These are phyloP conservation scores for Hydrochoerus hydrochaeris DNA, from an alignment of 2,113 vertebrate species.

Conservation along the genomic window DNA sequence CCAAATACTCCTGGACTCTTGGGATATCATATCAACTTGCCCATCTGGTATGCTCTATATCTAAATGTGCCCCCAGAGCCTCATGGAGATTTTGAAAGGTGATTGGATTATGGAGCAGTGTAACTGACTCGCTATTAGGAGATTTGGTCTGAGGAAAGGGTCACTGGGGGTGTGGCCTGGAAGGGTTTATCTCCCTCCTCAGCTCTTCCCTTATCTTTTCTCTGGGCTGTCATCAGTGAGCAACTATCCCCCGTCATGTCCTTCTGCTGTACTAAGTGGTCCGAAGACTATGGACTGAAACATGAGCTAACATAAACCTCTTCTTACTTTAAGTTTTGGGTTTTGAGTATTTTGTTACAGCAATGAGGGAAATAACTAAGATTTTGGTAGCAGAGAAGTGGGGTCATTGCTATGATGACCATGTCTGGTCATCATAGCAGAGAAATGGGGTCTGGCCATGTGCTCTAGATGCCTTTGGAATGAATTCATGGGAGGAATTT, in stretches of 20 bases:
- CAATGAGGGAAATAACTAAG: background rate
- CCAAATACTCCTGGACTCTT: background rate
- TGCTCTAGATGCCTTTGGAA: background rate
- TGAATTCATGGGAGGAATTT: background rate
- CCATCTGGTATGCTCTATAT: background rate
- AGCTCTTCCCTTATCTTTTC: background rate
- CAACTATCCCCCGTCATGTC: background rate
- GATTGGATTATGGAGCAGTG: background rate
- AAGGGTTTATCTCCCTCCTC: background rate
- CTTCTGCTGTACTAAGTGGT: background rate
- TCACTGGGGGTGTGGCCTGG: background rate
- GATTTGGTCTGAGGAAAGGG: background rate
- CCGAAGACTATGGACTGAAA: background rate
- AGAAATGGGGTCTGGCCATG: background rate
- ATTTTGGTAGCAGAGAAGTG: background rate
- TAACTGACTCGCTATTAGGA: background rate
- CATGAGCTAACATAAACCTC: background rate
- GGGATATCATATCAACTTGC: background rate
- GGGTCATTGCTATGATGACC: background rate
- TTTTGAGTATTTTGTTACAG: background rate
- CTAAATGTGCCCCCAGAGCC: background rate
- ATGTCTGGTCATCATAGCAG: background rate
- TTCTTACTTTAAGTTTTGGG: background rate
- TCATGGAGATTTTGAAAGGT: background rate
- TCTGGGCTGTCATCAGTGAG: background rate